A percentile compares a stretch with the other conserved stretches of the same genome.
Evolutionary conservation across 2,888 invertebrate genomes (phyloP).

Genomic region (Lepidochrysops patricia): DNA sequence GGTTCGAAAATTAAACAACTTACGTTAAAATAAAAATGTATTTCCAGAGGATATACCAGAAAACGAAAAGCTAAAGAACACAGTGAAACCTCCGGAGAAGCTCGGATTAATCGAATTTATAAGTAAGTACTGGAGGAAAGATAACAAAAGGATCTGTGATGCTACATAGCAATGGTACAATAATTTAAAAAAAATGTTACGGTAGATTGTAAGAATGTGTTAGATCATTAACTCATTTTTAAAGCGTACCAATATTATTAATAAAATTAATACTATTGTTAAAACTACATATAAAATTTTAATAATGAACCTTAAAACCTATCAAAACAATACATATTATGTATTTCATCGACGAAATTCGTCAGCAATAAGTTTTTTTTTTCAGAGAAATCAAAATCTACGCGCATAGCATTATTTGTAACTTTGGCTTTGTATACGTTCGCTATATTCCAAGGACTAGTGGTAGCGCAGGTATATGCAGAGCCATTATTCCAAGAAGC

Average conservation of each 20-base stretch:
- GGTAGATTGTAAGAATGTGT: too few relatives aligned
- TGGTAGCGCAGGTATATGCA: slow-evolving; percentile 52
- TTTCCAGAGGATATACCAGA: slow-evolving; percentile 34
- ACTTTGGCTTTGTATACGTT: slow-evolving; percentile 35
- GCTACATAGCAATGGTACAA: too few relatives aligned
- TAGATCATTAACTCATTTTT: too few relatives aligned
- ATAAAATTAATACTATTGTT: too few relatives aligned
- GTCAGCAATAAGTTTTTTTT: slow-evolving; percentile 14
- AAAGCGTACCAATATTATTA: too few relatives aligned
- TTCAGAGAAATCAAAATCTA: slow-evolving; percentile 45
- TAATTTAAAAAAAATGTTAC: too few relatives aligned
- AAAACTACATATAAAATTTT: too few relatives aligned
- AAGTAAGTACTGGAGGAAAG: slow-evolving; percentile 36
- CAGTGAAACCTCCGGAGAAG: slow-evolving; percentile 27
- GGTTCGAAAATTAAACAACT: too few relatives aligned
- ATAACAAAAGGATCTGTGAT: too few relatives aligned
- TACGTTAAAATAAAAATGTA: neutral
- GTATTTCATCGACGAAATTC: too few relatives aligned
- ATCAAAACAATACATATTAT: too few relatives aligned
- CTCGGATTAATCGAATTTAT: slow-evolving; percentile 39
- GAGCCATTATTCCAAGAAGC: slow-evolving; percentile 46
- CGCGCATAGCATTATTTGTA: slow-evolving; percentile 38
- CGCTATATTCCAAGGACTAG: slow-evolving; percentile 49
- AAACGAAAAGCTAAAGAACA: slow-evolving; percentile 31
- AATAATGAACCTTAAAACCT: too few relatives aligned